Evolutionary conservation across 2,797 vertebrate genomes (phyloP).

Genomic region (Notolepis coatsorum): DNA sequence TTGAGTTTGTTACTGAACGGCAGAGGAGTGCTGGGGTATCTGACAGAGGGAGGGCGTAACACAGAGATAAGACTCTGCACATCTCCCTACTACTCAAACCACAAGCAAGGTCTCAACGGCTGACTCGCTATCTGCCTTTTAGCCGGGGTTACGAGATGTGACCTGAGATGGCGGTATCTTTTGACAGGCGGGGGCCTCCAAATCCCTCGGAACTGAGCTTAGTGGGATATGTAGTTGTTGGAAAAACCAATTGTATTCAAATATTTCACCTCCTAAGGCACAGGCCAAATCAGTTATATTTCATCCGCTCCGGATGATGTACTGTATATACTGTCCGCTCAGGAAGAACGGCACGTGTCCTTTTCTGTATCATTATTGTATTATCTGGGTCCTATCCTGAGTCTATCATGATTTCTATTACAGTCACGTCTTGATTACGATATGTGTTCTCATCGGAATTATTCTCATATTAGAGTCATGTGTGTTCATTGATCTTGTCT

Average conservation of each 20-base stretch:
- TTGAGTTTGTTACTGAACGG: background rate
- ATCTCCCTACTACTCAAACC: conserved; percentile 24
- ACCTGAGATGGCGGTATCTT: conserved; percentile 23
- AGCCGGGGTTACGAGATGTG: conserved; percentile 10
- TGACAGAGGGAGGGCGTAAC: conserved; percentile 61
- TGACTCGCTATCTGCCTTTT: conserved; percentile 51
- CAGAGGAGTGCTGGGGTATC: background rate
- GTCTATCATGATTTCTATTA: too few species aligned
- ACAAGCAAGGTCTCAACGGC: conserved; percentile 53
- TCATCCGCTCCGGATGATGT: background rate
- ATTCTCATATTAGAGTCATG: too few species aligned
- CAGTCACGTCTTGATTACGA: too few species aligned
- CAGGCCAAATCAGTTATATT: too few species aligned
- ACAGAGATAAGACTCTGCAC: conserved; percentile 64
- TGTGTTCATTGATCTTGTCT: conserved; percentile 4
- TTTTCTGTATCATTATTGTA: too few species aligned
- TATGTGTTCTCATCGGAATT: too few species aligned
- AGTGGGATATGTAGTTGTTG: background rate
- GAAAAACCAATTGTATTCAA: background rate
- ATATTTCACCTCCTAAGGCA: too few species aligned
- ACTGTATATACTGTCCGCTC: too few species aligned
- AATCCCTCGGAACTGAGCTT: background rate
- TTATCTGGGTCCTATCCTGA: too few species aligned
- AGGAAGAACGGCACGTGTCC: too few species aligned
- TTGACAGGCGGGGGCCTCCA: conserved; percentile 3